Conservation (phyloP, 2,797 vertebrate species). For the Catamblyrhynchus diadema region DNA sequence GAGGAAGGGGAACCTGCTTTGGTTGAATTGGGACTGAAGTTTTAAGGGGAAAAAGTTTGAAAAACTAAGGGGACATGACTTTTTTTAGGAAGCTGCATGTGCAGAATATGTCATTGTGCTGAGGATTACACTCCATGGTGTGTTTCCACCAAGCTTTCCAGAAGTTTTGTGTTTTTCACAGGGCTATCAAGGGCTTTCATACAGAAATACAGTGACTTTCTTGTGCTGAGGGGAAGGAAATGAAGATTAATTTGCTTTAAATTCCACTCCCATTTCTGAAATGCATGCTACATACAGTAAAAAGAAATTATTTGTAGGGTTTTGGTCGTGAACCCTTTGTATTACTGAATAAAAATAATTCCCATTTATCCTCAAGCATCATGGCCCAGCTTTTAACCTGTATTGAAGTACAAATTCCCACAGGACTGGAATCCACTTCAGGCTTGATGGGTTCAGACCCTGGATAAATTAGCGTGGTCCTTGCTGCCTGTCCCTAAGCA, state of each 20-base stretch:
- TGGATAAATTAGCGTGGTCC: neutral
- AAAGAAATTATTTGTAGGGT: neutral
- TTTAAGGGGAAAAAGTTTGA: neutral
- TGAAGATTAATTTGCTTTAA: neutral
- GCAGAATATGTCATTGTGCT: neutral
- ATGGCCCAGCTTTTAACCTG: constrained; percentile 5
- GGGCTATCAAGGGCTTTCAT: neutral
- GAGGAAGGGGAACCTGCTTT: neutral
- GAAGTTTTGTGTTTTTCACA: neutral
- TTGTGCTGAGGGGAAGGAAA: neutral
- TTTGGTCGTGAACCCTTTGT: neutral
- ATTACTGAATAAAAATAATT: constrained; percentile 19
- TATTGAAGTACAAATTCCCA: neutral
- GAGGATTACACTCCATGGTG: neutral
- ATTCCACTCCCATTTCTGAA: neutral
- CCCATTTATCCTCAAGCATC: constrained; percentile 27
- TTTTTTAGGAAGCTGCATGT: neutral
- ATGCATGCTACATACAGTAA: neutral
- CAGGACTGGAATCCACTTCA: neutral
- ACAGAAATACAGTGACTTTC: neutral
- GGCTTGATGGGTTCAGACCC: neutral
- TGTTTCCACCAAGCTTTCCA: neutral
- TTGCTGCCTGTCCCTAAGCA: neutral
- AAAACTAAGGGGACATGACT: neutral
- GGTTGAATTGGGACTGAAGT: neutral